These are phyloP conservation scores for Drymonia ruficornis DNA, from an alignment of 2,888 invertebrate species.

Conservation along the genomic window DNA sequence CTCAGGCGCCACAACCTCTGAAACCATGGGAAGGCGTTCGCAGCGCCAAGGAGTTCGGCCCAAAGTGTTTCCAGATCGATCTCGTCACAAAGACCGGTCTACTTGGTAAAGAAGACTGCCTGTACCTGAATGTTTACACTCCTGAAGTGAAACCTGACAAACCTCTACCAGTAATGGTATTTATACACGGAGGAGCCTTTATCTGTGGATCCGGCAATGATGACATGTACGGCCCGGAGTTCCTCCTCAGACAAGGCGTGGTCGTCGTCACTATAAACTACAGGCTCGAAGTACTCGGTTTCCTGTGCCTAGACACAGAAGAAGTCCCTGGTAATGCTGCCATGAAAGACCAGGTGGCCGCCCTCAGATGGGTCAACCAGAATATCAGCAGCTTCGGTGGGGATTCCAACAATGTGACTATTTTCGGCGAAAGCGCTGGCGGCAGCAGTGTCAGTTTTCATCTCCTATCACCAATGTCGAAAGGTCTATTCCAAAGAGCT, in stretches of 20 bases:
- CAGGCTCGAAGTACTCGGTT: constrained; percentile 58
- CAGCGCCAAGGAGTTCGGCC: constrained; percentile 52
- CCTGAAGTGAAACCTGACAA: constrained; percentile 40
- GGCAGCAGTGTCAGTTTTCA: constrained; percentile 38
- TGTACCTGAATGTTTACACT: constrained; percentile 64
- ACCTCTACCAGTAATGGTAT: constrained; percentile 58
- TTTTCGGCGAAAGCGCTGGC: constrained; percentile 56
- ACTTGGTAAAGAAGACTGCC: constrained; percentile 59
- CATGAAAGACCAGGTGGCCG: constrained; percentile 61
- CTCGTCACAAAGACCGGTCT: constrained; percentile 13
- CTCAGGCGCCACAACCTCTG: constrained; percentile 50
- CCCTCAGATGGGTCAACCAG: constrained; percentile 53
- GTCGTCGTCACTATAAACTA: constrained; percentile 64
- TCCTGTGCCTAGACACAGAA: constrained; percentile 53
- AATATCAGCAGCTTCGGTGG: constrained; percentile 56
- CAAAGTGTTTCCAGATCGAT: constrained; percentile 50
- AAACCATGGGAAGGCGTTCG: constrained; percentile 57
- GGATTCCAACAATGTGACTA: constrained; percentile 50
- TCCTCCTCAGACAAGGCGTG: constrained; percentile 51
- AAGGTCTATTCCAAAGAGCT: constrained; percentile 52
- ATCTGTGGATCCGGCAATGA: constrained; percentile 54
- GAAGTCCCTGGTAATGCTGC: constrained; percentile 64
- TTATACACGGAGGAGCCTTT: constrained; percentile 60
- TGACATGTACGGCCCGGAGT: constrained; percentile 55
- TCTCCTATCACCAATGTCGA: constrained; percentile 48